Evolutionary conservation across 2,888 invertebrate species (phyloP).

Genomic region (Callimorpha dominula): DNA sequence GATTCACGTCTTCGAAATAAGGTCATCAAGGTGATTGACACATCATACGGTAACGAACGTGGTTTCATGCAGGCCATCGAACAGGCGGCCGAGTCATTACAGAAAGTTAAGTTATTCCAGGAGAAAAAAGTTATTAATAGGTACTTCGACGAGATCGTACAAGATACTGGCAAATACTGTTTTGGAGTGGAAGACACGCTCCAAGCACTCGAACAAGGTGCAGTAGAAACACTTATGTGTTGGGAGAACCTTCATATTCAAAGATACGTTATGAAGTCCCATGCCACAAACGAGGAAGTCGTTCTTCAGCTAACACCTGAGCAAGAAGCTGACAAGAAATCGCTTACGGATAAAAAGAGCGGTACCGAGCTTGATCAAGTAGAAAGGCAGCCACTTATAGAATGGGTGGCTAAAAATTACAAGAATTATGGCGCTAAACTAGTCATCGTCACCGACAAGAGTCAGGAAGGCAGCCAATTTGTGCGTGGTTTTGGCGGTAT

Average conservation of each 20-base stretch:
- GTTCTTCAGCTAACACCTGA: constrained; percentile 98
- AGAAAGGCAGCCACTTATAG: constrained; percentile 98
- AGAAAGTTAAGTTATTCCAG: constrained; percentile 99
- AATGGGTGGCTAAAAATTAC: constrained; percentile 99
- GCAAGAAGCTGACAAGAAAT: constrained; percentile 99
- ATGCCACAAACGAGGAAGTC: constrained; percentile 94
- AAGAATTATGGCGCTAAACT: constrained; percentile 99
- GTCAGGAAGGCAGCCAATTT: constrained; percentile 99
- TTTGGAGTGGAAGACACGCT: constrained; percentile 96
- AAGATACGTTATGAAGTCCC: neutral
- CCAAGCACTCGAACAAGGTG: neutral
- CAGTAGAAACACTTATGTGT: neutral
- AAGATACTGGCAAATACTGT: constrained; percentile 99
- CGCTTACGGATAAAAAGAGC: constrained; percentile 99
- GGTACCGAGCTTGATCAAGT: constrained; percentile 99
- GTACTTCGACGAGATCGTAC: constrained; percentile 91
- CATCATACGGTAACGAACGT: constrained; percentile 99
- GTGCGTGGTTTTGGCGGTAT: constrained; percentile 99
- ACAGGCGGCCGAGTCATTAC: constrained; percentile 98
- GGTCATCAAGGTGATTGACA: constrained; percentile 99
- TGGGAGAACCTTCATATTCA: neutral
- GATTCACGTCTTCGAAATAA: constrained; percentile 99
- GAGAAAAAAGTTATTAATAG: constrained; percentile 99
- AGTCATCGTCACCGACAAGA: constrained; percentile 99
- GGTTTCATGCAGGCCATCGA: constrained; percentile 99